phyloP scores from a whole-genome alignment of 2,113 vertebrate species.

The Ploceus nigricollis region DNA sequence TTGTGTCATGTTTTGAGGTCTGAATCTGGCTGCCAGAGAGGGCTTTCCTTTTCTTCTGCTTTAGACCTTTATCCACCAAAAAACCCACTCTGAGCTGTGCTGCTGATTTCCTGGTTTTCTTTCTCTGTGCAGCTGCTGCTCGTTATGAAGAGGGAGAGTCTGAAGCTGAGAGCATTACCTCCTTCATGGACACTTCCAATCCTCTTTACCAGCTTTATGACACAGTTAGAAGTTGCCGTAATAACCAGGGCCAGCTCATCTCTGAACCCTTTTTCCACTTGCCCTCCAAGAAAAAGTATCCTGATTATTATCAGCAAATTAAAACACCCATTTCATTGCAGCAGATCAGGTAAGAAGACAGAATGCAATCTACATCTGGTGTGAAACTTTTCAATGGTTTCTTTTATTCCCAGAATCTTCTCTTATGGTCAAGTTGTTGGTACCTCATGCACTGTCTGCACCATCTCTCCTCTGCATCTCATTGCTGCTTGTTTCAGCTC shows the following conservation, averaged over 20 bases:
- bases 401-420: background rate
- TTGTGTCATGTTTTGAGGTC: background rate
- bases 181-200: conserved; percentile 91
- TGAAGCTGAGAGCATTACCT: conserved; percentile 92
- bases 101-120: background rate
- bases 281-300: conserved; percentile 96
- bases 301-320: conserved; percentile 97
- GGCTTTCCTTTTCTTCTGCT: background rate
- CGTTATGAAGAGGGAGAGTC: conserved; percentile 95
- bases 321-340: conserved; percentile 90
- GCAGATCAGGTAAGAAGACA: conserved; percentile 87
- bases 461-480: background rate
- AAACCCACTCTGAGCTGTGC: background rate
- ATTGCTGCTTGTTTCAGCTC: background rate
- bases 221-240: conserved; percentile 89
- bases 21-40: background rate
- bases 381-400: background rate
- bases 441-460: background rate
- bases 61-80: background rate
- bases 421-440: background rate
- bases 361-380: background rate
- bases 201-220: conserved; percentile 97
- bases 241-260: conserved; percentile 94
- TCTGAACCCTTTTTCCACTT: conserved; percentile 96
- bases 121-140: conserved; percentile 70